Evolutionary conservation across 2,888 invertebrate species (phyloP), one percentile per base, ranked within the genome.

Genomic region (Blomia tropicalis): DNA sequence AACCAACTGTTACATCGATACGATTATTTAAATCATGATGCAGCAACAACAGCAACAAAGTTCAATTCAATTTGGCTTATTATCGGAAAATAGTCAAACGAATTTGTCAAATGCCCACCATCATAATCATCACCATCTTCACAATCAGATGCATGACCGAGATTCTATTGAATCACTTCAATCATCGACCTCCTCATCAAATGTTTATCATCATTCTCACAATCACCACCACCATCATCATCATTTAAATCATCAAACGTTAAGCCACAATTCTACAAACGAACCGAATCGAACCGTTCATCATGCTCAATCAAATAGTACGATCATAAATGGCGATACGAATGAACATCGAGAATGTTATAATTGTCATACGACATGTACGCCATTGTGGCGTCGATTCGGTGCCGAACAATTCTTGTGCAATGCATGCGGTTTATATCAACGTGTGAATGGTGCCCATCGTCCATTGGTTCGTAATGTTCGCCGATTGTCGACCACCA

Each of bases 341-440:
- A 14, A 27, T 25, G 59, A 58, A 43, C 56, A 59, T 23, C 60
- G 60, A 7, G 47, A 56, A 19, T 59, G 60, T 31, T 59, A 54
- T 22, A 59, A 59, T 25, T 59, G 60, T 51, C 60, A 23, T n/a
- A 59, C 60, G 5, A 59, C 60, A 1, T 56, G 56, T 3, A 59
- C 60, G 5, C 60, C 60, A n/a, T 31, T 59, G 17, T 59, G 60
- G 60, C 60, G 60, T 31, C 41, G 60, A 7, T 59, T 59, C 47
- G 60, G 60, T 27, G 54, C 44, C 4, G 47, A 59, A 5, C 60
- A 59, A 25, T 59, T 59, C 31, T 23, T 59, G 25, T 59, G 60
- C 47, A 59, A 59, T 31, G 60, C 60, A 11, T 59, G 60, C 22
- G 60, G 60, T 17, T 44, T 59, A 14, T 59, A 59, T 22, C 60